Evolutionary conservation across 2,113 vertebrate genomes (phyloP), one percentile per base, ranked within the genome.

Genomic region (Parotia lawesii): DNA sequence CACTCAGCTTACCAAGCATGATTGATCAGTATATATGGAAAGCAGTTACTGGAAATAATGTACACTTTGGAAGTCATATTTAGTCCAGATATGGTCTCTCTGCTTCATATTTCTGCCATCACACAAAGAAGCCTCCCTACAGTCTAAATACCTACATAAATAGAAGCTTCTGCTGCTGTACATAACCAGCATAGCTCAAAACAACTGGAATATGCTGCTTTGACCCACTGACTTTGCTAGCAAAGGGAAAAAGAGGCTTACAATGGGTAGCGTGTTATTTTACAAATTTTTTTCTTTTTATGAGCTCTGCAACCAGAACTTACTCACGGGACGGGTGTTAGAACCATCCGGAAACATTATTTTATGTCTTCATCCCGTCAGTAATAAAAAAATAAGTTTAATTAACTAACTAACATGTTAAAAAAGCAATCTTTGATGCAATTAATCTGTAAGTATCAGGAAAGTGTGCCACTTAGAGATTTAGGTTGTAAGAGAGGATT

Each of bases 221-320:
- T 62, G 33, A 12, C 35, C 33, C 23, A 35, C 15, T 4, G 21
- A 38, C 18, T 58, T 64, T 53, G 48, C 11, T 19, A 14, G 42
- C 20, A 19, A 8, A 73, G 24, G 7, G 33, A 35, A 73, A 87
- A 72, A 1, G 9, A 79, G 8, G 10, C 6, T 72, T 60, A 35
- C 62, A 25, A 66, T 1, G 6, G 31, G 3, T 19, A 62, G 15
- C 0, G 1, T 6, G 1, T 18, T 77, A 29, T 65, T 70, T 51
- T 60, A 38, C 4, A 37, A 44, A 82, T 37, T 37, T 37, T 37
- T 15, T 22, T 27, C 19, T 44, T 56, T 60, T 53, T 33, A 29
- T 45, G n/a, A 77, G 10, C 9, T 54, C 47, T 74, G 28, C 15
- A 65, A 66, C 61, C 11, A 61, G 27, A 73, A 33, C 10, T 35